Evolutionary conservation across 2,888 invertebrate genomes (phyloP), one percentile per base, ranked within the genome.

Genomic region (Auanema sp.): DNA sequence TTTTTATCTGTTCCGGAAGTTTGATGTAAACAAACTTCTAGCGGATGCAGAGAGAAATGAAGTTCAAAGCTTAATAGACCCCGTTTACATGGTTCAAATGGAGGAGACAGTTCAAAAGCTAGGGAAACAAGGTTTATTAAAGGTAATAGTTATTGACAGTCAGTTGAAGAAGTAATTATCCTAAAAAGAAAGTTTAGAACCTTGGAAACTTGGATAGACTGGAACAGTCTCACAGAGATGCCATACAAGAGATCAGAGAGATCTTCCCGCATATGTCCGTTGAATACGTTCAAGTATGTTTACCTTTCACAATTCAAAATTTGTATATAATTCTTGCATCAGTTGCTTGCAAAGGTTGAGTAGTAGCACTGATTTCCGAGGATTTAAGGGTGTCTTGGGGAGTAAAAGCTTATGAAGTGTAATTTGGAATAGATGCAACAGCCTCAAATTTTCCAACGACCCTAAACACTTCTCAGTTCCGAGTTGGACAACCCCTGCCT

Each of bases 211-310:
- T 65, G 5, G 56, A 55, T 16, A 12, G 4, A 10, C 49, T 60
- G 6, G 11, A 16, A 14, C 24, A 43, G 1, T 21, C 40, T 11
- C 54, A 55, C 16, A 33, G 50, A 25, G 8, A 43, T 24, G 56
- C 60, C 11, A 25, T 66, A 12, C 16, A 43, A 8, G 18, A 33
- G 18, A 14, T 66, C 16, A 55, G 47, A 16, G 58, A 66, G 12
- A 24, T 58, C 14, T 44, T 63, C 21, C 58, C 53, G n/a, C 23
- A 62, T 33, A 49, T 66, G 44, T 54, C 62, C 12, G 40, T n/a
- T 10, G 55, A 53, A 25, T 66, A 58, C 43, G 23, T 58, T 21
- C 66, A 66, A 54, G 66, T 66, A 21, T 25, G 65, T 55, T 21
- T 33, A 33, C 33, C 33, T 6, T 11, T 58, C n/a, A 33, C 25